Percentiles rank a stretch among this genome's conserved stretches.
phyloP scores from a whole-genome alignment of 2,113 vertebrate genomes.

The Elachura formosa region DNA sequence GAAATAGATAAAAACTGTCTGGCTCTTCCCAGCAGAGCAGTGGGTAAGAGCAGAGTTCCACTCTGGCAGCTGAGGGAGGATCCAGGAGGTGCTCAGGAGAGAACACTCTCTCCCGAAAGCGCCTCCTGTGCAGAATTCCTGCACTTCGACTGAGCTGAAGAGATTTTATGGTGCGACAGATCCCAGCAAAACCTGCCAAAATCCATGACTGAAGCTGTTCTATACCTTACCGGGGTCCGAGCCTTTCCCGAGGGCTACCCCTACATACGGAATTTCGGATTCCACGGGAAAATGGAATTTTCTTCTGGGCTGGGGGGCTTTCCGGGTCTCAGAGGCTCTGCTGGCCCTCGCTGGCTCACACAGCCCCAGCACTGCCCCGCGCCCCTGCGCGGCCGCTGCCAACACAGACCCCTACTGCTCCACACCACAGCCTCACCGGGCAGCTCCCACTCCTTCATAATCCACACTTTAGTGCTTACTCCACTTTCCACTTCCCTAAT shows the following conservation, averaged over 20 bases:
- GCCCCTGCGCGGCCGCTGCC: no score
- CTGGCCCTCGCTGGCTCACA: no score
- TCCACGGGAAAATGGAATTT: background rate
- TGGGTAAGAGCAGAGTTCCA: background rate
- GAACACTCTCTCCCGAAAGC: background rate
- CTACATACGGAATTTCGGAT: no score
- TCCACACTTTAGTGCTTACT: no score
- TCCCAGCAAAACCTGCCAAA: background rate
- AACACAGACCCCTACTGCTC: no score
- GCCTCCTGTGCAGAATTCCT: background rate
- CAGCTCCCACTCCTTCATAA: no score
- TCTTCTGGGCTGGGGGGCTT: background rate
- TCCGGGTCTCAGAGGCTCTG: no score
- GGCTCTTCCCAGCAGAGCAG: background rate
- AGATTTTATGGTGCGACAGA: background rate
- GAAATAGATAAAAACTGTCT: background rate
- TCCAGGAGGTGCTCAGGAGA: background rate
- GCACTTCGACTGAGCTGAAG: background rate
- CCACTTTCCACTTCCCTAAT: no score
- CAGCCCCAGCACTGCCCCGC: no score
- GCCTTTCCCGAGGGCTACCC: background rate
- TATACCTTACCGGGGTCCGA: accelerated
- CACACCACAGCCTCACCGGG: no score
- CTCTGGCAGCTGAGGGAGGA: background rate
- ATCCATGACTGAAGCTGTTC: background rate